Base-by-base conservation (phyloP, 2,113 vertebrate species). In the Myiozetetes cayanensis region DNA sequence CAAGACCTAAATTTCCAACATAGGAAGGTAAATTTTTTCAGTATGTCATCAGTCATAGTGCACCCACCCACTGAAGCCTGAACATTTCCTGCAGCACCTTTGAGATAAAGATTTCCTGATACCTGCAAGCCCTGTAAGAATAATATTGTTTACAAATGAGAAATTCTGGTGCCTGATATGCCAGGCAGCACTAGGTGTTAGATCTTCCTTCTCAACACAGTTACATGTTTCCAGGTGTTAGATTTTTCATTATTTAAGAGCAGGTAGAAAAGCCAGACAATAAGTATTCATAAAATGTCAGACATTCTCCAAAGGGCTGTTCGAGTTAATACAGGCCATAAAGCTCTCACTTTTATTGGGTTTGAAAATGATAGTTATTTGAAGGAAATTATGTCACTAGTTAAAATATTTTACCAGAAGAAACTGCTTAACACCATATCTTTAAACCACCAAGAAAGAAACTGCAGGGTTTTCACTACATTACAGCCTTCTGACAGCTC, bases 351-450 rank as follows among this genome's bases (percentile, higher is more conserved):
- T 95, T 94, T 95, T 89, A 91, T 49, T 91, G 49, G 68, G 55
- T 83, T 65, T 90, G 73, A 93, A 95, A 95, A 90, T 61, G 59
- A 92, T 56, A 94, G 93, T n/a, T 94, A 67, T 92, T 85, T 71
- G 49, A 84, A 95, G 96, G 95, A 97, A 93, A 95, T 96, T 96
- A 94, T 92, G 93, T 96, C 94, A 94, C 73, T 52, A n/a, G 76
- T 96, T 92, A 81, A 93, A 95, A 90, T 90, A 94, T 92, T 97
- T 96, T 93, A 93, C 89, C 94, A 96, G 93, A 89, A 95, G 72
- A 96, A 96, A 90, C 63, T 85, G 75, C 37, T 94, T 81, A 87
- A 50, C 49, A 70, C 66, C 66, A 9, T 53, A 70, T 79, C 89
- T 88, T 96, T 59, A 95, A 92, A 84, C 63, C 43, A 86, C 76